A percentile compares a stretch with the other conserved stretches of the same genome.
Conservation (phyloP, 2,113 vertebrate genomes). For the Menura novaehollandiae region DNA sequence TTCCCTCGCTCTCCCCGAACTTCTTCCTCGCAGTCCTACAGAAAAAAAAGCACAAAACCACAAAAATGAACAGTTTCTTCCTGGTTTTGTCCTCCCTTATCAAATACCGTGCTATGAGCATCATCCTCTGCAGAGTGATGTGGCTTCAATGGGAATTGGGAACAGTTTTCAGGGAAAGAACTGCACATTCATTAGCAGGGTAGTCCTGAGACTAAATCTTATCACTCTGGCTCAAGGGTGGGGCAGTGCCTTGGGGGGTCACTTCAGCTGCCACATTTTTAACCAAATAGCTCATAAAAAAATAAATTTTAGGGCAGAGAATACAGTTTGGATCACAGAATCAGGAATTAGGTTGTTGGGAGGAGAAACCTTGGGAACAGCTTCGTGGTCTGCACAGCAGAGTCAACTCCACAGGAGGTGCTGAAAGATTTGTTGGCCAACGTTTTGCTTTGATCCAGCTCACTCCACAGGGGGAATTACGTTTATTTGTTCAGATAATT, state of each 20-base stretch:
- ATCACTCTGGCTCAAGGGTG: background rate
- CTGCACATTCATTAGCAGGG: accelerated
- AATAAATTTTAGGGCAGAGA: background rate
- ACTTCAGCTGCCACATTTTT: background rate
- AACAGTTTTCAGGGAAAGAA: background rate
- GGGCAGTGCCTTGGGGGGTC: background rate
- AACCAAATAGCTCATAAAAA: background rate
- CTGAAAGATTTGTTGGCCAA: background rate
- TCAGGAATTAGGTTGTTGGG: background rate
- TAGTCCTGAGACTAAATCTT: background rate
- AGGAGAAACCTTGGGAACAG: background rate
- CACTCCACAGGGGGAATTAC: background rate
- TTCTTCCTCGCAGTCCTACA: background rate
- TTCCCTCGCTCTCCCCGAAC: background rate
- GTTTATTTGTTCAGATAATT: background rate
- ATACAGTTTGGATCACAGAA: background rate
- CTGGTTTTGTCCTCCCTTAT: background rate
- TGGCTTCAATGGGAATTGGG: background rate
- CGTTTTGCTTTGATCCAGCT: background rate
- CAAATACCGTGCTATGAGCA: background rate
- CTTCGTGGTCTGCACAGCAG: background rate
- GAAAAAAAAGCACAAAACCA: background rate
- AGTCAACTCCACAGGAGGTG: background rate
- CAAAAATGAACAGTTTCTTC: background rate
- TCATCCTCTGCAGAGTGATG: background rate